These are phyloP conservation scores for Rhabdomys dilectus DNA, from an alignment of 2,113 vertebrate genomes.

Conservation along the genomic window DNA sequence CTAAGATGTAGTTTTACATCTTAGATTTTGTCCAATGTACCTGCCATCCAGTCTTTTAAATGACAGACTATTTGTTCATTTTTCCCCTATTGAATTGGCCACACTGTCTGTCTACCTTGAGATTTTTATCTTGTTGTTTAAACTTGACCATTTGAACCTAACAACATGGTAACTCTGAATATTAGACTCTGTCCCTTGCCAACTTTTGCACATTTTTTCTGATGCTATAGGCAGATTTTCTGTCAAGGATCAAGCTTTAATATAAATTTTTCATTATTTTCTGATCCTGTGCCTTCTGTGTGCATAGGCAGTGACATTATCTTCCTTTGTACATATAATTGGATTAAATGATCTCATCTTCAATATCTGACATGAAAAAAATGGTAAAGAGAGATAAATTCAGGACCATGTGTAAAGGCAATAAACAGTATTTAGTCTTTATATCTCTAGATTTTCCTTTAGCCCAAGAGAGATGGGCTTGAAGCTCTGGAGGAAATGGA, in stretches of 20 bases:
- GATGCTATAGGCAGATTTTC: background rate
- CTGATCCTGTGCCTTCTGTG: background rate
- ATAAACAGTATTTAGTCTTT: background rate
- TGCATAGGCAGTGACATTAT: background rate
- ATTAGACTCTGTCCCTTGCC: background rate
- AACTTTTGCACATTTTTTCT: background rate
- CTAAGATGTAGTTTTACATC: background rate
- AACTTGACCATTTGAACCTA: background rate
- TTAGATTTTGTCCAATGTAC: background rate
- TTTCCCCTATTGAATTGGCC: background rate
- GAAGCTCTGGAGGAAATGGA: background rate
- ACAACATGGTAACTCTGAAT: background rate
- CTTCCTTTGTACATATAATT: background rate
- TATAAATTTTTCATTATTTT: background rate
- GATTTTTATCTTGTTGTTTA: background rate
- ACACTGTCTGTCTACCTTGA: background rate
- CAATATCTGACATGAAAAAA: background rate
- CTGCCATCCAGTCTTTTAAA: background rate
- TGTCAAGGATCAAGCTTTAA: background rate
- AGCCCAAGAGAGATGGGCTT: background rate
- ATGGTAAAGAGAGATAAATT: background rate
- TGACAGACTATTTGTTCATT: background rate
- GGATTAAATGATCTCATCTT: background rate
- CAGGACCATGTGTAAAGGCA: fast-evolving
- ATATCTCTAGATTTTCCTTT: background rate